Base-by-base conservation (phyloP, 2,113 vertebrate genomes). In the Penelope pileata region DNA sequence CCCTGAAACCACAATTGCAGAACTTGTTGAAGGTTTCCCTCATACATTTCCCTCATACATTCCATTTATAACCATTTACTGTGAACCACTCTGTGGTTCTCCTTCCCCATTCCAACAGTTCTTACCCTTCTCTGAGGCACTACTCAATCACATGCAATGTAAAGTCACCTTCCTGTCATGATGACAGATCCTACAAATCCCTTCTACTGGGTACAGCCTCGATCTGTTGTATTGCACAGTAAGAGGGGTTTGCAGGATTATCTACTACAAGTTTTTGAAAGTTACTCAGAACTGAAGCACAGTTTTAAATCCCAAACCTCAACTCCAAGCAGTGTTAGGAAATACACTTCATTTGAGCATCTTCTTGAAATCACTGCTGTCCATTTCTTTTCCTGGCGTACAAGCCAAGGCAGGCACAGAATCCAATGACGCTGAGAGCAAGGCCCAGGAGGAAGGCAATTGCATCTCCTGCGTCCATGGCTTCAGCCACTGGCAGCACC, bases 361-460 rank as follows among this genome's bases (percentile, higher is more conserved):
- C 74, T 76, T 85, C 88, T 59, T 42, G 51, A 77, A 90, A 70
- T 98, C 98, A 99, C 43, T 98, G 97, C 68, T 97, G 98, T 51
- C 97, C 98, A 80, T 98, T 98, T 91, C 98, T 97, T 92, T 95
- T 98, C 91, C 99, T 98, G 13, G 99, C 98, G 42, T 99, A 99
- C 90, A 99, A 98, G 74, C 99, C 99, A 45, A 99, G 96, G 74
- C 98, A 99, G 78, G 98, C 99, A 78, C 99, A 99, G 59, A 99
- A 96, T 18, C 99, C 99, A 6, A 99, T 72, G 23, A 98, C 72
- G 21, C 98, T 97, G 77, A 99, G 64, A 51, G 98, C 59, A 9
- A 98, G 95, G 51, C 98, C 98, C 36, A 99, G 75, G 15, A 99
- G 96, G 66, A 99, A 97, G 23, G 99, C 99, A 5, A 99, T 72